Conservation (phyloP, 2,888 invertebrate species). For the Perizoma flavofasciatum region DNA sequence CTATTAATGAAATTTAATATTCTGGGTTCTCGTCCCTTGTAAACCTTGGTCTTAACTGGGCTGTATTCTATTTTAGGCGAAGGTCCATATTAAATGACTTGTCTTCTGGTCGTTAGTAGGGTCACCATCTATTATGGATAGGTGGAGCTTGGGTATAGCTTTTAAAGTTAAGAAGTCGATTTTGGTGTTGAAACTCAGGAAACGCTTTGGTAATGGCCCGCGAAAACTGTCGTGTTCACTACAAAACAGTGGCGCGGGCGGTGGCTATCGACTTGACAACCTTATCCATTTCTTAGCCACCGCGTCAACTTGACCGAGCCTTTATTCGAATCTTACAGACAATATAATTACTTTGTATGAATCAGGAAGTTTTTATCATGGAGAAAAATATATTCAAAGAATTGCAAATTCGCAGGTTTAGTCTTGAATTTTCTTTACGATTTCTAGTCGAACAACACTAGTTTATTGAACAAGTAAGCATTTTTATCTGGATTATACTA, state of each 20-base stretch:
- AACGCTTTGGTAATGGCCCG: no score
- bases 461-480: conserved; percentile 20
- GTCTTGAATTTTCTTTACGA: no score
- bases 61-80: conserved; percentile 4
- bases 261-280: no score
- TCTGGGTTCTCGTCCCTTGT: conserved; percentile 15
- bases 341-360: no score
- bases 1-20: conserved; percentile 22
- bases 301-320: no score
- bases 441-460: neutral
- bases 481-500: conserved; percentile 12
- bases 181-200: neutral
- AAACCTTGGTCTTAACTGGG: neutral
- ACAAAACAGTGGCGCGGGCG: no score
- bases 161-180: neutral
- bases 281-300: no score
- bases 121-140: conserved; percentile 13
- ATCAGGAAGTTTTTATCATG: no score
- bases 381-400: no score
- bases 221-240: no score
- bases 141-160: neutral
- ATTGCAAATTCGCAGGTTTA: no score
- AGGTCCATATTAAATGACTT: conserved; percentile 21
- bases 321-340: no score
- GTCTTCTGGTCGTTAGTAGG: conserved; percentile 9